phyloP scores from a whole-genome alignment of 2,113 vertebrate species.

The Galemys pyrenaicus region DNA sequence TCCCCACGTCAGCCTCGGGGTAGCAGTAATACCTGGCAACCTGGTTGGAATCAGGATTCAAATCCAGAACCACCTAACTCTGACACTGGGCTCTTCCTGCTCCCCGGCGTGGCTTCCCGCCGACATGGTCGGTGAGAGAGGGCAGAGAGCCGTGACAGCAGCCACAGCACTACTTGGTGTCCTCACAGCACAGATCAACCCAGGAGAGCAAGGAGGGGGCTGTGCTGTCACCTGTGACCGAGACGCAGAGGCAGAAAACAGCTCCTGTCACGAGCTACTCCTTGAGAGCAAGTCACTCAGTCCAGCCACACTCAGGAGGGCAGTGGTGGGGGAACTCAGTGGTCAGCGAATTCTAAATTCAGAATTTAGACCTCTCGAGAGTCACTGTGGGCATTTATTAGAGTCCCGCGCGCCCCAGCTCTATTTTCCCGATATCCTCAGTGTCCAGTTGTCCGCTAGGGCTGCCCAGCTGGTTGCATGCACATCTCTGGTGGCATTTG shows the following conservation, averaged over 20 bases:
- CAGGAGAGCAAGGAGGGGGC: neutral
- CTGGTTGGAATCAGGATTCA: neutral
- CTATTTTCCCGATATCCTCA: neutral
- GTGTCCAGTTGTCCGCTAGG: neutral
- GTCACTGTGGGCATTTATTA: neutral
- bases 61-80: neutral
- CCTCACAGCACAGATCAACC: fast-evolving
- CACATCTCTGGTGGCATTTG: neutral
- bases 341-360: no score
- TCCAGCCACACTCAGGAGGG: neutral
- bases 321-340: neutral
- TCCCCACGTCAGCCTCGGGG: neutral
- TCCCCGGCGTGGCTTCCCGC: neutral
- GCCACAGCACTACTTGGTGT: neutral
- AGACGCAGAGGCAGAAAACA: fast-evolving
- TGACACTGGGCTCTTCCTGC: neutral
- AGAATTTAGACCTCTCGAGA: neutral
- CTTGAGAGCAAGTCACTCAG: neutral
- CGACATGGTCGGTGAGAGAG: neutral
- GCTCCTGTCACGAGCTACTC: neutral
- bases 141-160: no score
- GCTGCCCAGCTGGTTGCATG: neutral
- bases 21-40: neutral
- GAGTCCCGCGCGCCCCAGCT: neutral
- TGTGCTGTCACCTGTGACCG: no score